phyloP scores from a whole-genome alignment of 2,113 vertebrate species.

The Lipotes vexillifer region DNA sequence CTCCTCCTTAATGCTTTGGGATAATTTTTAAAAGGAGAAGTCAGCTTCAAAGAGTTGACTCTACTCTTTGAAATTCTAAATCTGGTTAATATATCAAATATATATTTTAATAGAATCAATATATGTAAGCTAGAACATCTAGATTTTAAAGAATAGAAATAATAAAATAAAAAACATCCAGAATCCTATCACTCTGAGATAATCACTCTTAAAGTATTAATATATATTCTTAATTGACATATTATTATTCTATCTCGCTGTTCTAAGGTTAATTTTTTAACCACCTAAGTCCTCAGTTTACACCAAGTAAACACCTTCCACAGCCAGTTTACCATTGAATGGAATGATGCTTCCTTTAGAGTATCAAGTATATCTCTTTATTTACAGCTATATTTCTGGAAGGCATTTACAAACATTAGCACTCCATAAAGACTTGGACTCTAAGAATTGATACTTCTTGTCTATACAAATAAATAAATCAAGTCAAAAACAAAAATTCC shows the following conservation, averaged over 20 bases:
- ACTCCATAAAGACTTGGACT: not conserved
- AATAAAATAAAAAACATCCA: not conserved
- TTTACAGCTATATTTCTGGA: not conserved
- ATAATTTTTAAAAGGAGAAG: not conserved
- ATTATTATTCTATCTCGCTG: not conserved
- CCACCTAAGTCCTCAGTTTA: not conserved
- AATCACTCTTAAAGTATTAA: not conserved
- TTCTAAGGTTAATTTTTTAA: not conserved
- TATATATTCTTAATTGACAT: not conserved
- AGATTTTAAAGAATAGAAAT: not conserved
- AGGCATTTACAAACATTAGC: not conserved
- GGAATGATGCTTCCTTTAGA: not conserved
- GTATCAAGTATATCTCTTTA: not conserved
- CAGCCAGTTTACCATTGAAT: not conserved
- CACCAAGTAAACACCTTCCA: not conserved
- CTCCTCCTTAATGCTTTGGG: not conserved
- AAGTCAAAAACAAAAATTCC: not conserved
- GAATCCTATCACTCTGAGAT: not conserved
- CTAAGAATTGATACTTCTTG: not conserved
- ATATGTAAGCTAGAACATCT: not conserved
- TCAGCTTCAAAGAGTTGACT: no score
- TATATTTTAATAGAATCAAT: not conserved
- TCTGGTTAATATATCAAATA: not conserved
- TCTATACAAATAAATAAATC: not conserved
- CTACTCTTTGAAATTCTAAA: not conserved